Conservation (phyloP, 2,113 vertebrate species). For the Dinomys branickii region DNA sequence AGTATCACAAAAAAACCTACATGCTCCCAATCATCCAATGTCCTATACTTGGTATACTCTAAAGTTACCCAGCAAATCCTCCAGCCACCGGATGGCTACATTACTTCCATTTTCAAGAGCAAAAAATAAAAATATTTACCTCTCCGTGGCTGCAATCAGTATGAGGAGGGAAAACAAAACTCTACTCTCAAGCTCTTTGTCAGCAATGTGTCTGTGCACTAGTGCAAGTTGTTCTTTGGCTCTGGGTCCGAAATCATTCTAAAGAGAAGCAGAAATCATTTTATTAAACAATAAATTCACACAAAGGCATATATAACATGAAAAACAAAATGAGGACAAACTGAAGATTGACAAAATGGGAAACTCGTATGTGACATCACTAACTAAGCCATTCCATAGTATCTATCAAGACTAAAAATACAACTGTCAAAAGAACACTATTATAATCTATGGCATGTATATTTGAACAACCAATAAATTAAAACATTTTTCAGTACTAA, state of each 20-base stretch:
- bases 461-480: constrained; percentile 22
- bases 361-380: not conserved
- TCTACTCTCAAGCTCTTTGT: constrained; percentile 53
- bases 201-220: constrained; percentile 56
- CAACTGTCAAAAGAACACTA: not conserved
- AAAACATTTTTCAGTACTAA: not conserved
- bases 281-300: constrained; percentile 52
- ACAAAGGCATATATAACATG: not conserved
- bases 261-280: constrained; percentile 71
- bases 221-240: constrained; percentile 76
- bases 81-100: not conserved
- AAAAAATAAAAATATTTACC: constrained; percentile 73
- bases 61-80: constrained; percentile 50
- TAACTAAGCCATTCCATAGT: constrained; percentile 7
- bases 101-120: not conserved
- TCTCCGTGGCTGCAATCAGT: constrained; percentile 81
- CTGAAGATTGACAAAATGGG: not conserved
- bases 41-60: not conserved
- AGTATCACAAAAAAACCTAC: not conserved
- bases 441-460: not conserved
- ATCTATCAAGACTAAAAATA: not conserved
- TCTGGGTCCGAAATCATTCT: constrained; percentile 70
- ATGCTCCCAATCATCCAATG: not conserved
- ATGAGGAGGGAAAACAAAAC: constrained; percentile 67
- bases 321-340: constrained; percentile 48